Conservation (phyloP, 2,797 vertebrate genomes). For the Hippoglossus hippoglossus region DNA sequence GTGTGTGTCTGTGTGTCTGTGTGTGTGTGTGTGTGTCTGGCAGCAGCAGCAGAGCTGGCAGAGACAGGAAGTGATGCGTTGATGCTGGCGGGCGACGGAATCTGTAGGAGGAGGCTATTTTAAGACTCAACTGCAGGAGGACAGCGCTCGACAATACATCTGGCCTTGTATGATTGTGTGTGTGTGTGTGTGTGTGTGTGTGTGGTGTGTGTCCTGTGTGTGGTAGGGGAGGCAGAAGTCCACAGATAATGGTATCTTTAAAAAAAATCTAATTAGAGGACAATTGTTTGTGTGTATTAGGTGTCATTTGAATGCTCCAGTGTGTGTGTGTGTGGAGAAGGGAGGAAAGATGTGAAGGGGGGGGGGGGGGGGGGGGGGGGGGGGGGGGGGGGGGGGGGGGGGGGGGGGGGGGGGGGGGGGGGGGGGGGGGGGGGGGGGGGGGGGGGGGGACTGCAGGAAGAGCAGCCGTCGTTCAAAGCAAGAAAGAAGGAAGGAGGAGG, state of each 20-base stretch:
- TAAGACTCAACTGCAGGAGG: constrained; percentile 57
- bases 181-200: constrained; percentile 27
- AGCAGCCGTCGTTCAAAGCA: constrained; percentile 16
- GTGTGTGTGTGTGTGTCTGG: constrained; percentile 17
- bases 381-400: too few species aligned
- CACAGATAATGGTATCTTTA: not conserved
- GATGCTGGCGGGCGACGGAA: constrained; percentile 44
- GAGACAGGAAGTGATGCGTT: constrained; percentile 75
- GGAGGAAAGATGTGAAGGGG: constrained; percentile 24
- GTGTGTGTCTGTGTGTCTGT: not conserved
- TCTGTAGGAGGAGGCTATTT: constrained; percentile 74
- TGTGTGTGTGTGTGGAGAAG: not conserved
- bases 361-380: too few species aligned
- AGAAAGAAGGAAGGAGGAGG: constrained; percentile 4
- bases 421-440: too few species aligned
- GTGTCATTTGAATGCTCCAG: too few species aligned
- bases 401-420: too few species aligned
- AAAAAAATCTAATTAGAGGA: constrained; percentile 21
- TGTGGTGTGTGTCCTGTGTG: constrained; percentile 18
- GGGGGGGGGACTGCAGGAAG: constrained; percentile 6
- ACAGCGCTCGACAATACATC: constrained; percentile 53
- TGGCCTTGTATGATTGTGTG: constrained; percentile 33
- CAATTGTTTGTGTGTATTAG: not conserved
- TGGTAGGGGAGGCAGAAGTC: not conserved
- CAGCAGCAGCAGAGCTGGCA: constrained; percentile 38